A percentile compares a stretch with the other conserved stretches of the same genome.
phyloP scores from a whole-genome alignment of 2,888 invertebrate genomes.

The Xanthorhoe designata region DNA sequence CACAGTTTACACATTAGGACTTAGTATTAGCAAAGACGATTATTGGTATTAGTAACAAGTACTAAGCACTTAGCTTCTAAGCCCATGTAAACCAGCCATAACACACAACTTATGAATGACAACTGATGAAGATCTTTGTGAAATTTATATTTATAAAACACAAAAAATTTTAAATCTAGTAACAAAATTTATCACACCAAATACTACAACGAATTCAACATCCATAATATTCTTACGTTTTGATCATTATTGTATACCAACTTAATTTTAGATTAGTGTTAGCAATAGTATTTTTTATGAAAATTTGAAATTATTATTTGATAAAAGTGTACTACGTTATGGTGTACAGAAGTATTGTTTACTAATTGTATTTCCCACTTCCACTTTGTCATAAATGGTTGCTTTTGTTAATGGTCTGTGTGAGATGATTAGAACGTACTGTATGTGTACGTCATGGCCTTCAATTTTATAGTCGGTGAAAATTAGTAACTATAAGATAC shows the following conservation, averaged over 20 bases:
- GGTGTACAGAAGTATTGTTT: conserved; percentile 1
- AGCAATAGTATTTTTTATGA: conserved; percentile 23
- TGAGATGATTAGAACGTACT: conserved; percentile 44
- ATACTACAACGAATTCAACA: conserved; percentile 46
- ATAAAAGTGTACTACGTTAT: conserved; percentile 2
- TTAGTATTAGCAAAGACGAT: no score
- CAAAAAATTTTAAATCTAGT: conserved; percentile 15
- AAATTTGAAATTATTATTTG: conserved; percentile 12
- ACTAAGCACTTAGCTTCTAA: no score
- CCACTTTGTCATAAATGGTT: conserved; percentile 19
- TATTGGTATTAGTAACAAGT: no score
- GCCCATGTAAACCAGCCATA: no score
- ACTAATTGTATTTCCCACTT: conserved; percentile 16
- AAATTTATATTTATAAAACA: not conserved
- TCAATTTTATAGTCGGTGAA: conserved; percentile 59
- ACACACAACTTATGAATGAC: no score
- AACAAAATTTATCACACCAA: conserved; percentile 14
- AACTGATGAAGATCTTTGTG: not conserved
- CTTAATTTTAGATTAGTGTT: conserved; percentile 19
- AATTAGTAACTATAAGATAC: conserved; percentile 69
- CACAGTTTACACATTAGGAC: no score
- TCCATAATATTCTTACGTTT: conserved; percentile 30
- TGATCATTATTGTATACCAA: conserved; percentile 25
- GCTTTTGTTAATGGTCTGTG: conserved; percentile 38
- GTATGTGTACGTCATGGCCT: conserved; percentile 62